phyloP scores from a whole-genome alignment of 35 echinoderm and acorn worm genomes.

The Diadema setosum region DNA sequence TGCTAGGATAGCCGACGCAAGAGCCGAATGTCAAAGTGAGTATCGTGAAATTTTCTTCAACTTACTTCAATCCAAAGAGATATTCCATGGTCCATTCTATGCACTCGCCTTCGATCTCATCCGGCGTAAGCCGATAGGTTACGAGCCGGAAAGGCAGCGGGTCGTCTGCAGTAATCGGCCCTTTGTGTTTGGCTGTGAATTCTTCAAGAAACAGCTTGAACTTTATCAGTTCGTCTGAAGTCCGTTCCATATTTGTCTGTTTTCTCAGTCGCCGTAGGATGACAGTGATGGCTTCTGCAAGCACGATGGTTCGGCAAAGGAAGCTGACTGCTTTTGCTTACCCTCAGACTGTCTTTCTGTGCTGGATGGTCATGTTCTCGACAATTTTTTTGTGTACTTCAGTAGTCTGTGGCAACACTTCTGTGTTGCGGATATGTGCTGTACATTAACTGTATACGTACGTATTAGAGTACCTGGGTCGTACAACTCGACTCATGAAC shows the following conservation, averaged over 20 bases:
- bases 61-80: slow-evolving; percentile 32
- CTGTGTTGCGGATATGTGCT: too few species aligned
- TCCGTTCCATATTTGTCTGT: not conserved
- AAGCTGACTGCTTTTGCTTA: not conserved
- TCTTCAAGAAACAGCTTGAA: slow-evolving; percentile 65
- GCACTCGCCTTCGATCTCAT: slow-evolving; percentile 78
- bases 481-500: too few species aligned
- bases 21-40: too few species aligned
- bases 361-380: too few species aligned
- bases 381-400: too few species aligned
- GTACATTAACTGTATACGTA: too few species aligned
- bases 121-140: slow-evolving; percentile 61
- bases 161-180: slow-evolving; percentile 32
- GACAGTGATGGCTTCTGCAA: not conserved
- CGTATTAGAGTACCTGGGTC: too few species aligned
- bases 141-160: slow-evolving; percentile 71
- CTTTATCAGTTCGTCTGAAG: not conserved
- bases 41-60: too few species aligned
- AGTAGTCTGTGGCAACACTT: too few species aligned
- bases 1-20: too few species aligned
- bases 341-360: too few species aligned
- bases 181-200: slow-evolving; percentile 48
- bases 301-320: not conserved
- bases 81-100: slow-evolving; percentile 71
- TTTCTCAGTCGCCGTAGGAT: not conserved